Base-by-base conservation (phyloP, 2,888 invertebrate genomes). In the Seira sanloemensis region DNA sequence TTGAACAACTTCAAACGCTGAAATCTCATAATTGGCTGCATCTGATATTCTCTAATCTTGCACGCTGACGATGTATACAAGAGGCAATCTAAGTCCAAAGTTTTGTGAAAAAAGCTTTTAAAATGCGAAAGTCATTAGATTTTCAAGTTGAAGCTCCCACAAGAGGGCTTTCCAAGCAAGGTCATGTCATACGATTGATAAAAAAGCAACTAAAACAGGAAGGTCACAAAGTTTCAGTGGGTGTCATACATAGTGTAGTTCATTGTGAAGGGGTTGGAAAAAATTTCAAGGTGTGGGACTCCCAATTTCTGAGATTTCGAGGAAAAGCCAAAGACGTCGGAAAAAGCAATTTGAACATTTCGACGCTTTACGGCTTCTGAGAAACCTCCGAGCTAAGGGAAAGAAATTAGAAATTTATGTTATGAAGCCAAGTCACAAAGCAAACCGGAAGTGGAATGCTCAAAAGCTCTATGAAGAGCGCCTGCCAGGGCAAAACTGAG, bases 121-220 rank as follows among this genome's bases (percentile, higher is more conserved):
- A n/a, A n/a, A n/a, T n/a, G n/a, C n/a, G n/a, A n/a, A n/a, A n/a
- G n/a, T n/a, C n/a, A n/a, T n/a, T n/a, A n/a, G n/a, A n/a, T n/a
- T n/a, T n/a, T 5, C 58, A 81, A 68, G 68, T 81, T 25, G 68
- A 81, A 58, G 74, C 68, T 21, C 54, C 66, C 12, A 24, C 54
- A 25, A 54, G 66, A 69, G 16, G 5, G 19, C 21, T 76, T 76
- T 82, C 82, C 71, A 23, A 37, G 25, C 68, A 62, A 27, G 37
- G 62, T 23, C 50, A 24, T n/a, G 50, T 58, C 12, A 19, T 18
- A 81, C 50, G 9, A 1, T 0, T 4, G 4, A 25, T 76, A 16
- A 50, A 68, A 1, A 26, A 78, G n/a, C 1, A 71, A 54, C 18
- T 69, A 16, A 68, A 75, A 58, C 50, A 0, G 23, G 1, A 54